Conservation (phyloP, 2,888 invertebrate species). For the Drosophila anomalipes region DNA sequence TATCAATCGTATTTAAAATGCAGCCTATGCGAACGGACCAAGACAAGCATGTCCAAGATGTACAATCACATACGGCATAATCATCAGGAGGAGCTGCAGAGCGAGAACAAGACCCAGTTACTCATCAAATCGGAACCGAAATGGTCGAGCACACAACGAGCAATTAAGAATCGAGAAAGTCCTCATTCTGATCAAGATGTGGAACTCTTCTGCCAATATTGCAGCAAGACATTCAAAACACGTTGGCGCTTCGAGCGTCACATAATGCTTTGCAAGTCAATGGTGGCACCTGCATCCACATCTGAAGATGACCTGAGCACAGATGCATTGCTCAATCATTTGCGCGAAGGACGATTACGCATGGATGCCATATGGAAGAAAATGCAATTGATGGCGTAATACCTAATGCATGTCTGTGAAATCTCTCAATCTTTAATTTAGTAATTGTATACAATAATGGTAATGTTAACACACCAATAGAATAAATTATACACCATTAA, state of each 20-base stretch:
- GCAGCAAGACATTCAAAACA: constrained; percentile 65
- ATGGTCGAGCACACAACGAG: constrained; percentile 20
- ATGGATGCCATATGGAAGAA: constrained; percentile 48
- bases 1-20: constrained; percentile 81
- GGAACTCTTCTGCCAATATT: constrained; percentile 57
- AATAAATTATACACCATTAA: background rate
- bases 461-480: background rate
- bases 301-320: constrained; percentile 10
- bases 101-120: constrained; percentile 56
- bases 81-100: constrained; percentile 64
- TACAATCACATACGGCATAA: constrained; percentile 75
- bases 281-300: background rate
- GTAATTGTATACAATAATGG: background rate
- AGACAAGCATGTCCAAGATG: constrained; percentile 82
- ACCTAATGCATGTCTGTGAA: background rate
- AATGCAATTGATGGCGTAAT: constrained; percentile 27
- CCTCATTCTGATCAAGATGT: constrained; percentile 16
- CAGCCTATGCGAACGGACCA: constrained; percentile 74
- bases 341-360: constrained; percentile 55
- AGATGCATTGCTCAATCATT: constrained; percentile 47
- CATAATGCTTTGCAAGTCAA: constrained; percentile 26
- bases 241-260: constrained; percentile 59
- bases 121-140: constrained; percentile 66
- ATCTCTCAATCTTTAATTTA: background rate
- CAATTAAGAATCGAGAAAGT: background rate